Base-by-base conservation (phyloP, 2,113 vertebrate species). In the Callospermophilus lateralis region DNA sequence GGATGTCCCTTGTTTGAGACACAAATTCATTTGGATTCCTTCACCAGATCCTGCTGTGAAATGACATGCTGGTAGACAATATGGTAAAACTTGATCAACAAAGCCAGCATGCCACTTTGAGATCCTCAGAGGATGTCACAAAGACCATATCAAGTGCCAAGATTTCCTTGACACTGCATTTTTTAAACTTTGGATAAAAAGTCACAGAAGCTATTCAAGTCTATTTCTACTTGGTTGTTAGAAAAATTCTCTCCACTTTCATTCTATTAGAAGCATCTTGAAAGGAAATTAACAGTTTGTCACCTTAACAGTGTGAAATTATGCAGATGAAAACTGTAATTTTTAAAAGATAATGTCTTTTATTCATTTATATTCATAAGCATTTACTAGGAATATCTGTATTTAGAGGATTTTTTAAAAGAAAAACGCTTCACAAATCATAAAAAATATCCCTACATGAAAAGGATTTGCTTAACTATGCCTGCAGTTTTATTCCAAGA, bases 251-350 rank as follows among this genome's bases (percentile, higher is more conserved):
- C 94, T 81, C 81, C 86, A 45, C 78, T 96, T 97, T 97, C 90
- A 95, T 97, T 98, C 93, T 96, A 97, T 97, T 97, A 97, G 94
- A 97, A 90, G 74, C 94, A 96, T 96, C 97, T 96, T 97, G 96
- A 98, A 97, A 97, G 97, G 88, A 92, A 97, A 97, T 97, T 97
- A 97, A 95, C 94, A 97, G 97, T 98, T 98, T 98, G 98, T 97
- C 97, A 97, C 96, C 94, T 96, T 97, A 97, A 86, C 90, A 80
- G 96, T 97, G 96, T 19, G 61, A 98, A 98, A 97, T 98, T 98
- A 97, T 98, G 97, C 98, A 97, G 97, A 95, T 61, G 80, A 97
- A 98, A 97, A 94, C 90, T 96, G 73, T 96, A 97, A 97, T 97
- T 97, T 97, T 96, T 95, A 95, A 96, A 98, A 97, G 87, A 98